Evolutionary conservation across 92 coral and sea anemone genomes (phyloP).

Genomic region (Virgularia gustaviana): DNA sequence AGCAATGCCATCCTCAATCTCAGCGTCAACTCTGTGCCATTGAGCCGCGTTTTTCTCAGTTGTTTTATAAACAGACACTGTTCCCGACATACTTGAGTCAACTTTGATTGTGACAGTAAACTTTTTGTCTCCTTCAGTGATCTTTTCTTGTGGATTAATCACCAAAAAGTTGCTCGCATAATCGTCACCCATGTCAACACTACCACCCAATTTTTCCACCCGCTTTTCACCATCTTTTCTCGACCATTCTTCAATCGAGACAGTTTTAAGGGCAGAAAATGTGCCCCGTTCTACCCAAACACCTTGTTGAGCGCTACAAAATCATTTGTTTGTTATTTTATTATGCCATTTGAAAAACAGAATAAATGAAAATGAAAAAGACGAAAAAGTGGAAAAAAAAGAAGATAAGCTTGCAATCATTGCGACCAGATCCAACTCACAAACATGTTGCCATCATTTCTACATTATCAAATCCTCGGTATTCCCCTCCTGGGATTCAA

Average conservation of each 20-base stretch:
- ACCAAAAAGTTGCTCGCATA: slow-evolving; percentile 83
- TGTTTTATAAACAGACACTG: slow-evolving; percentile 69
- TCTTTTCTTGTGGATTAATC: slow-evolving; percentile 71
- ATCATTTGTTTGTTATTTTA: not conserved
- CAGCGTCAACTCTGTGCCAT: slow-evolving; percentile 74
- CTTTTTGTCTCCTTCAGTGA: slow-evolving; percentile 52
- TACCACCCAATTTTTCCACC: slow-evolving; percentile 70
- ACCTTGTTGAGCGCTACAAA: slow-evolving; percentile 56
- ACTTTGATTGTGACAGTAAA: slow-evolving; percentile 66
- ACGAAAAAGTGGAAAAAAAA: not conserved
- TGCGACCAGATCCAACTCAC: no score
- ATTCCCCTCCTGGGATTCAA: no score
- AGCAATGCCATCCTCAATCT: slow-evolving; percentile 56
- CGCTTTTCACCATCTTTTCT: slow-evolving; percentile 68
- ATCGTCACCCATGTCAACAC: slow-evolving; percentile 79
- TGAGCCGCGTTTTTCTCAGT: slow-evolving; percentile 59
- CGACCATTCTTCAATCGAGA: slow-evolving; percentile 66
- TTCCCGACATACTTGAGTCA: slow-evolving; percentile 50
- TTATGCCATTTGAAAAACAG: not conserved
- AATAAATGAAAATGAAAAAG: not conserved
- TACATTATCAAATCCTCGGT: no score
- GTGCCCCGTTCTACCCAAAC: slow-evolving; percentile 66
- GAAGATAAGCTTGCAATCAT: no score
- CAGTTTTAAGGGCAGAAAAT: slow-evolving; percentile 54
- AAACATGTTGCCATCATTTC: no score